phyloP scores from a whole-genome alignment of 2,888 invertebrate species.

The Bombylius major region DNA sequence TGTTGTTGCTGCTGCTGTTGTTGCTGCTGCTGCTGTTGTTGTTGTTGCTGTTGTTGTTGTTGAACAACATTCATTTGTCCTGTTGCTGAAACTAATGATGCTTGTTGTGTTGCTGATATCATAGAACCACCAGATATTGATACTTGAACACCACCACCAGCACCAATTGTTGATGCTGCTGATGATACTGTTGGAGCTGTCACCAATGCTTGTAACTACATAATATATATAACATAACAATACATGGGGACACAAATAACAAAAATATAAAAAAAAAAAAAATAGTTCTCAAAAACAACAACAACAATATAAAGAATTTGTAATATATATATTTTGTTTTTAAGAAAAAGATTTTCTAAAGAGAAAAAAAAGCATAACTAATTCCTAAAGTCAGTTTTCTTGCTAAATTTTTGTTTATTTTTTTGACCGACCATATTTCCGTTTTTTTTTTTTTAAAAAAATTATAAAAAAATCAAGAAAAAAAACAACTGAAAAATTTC shows the following conservation, averaged over 20 bases:
- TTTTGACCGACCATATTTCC: too few relatives aligned
- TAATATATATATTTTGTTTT: too few relatives aligned
- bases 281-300: background rate
- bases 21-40: conserved; percentile 19
- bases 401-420: too few relatives aligned
- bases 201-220: conserved; percentile 37
- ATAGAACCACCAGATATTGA: conserved; percentile 14
- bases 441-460: too few relatives aligned
- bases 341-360: too few relatives aligned
- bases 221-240: conserved; percentile 12
- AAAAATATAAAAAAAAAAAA: conserved; percentile 7
- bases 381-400: too few relatives aligned
- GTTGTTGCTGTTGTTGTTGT: conserved; percentile 19
- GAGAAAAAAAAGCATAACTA: too few relatives aligned
- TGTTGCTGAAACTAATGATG: conserved; percentile 23
- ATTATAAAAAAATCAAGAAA: background rate
- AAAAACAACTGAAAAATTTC: background rate
- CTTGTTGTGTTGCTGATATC: conserved; percentile 14
- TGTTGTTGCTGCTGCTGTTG: conserved; percentile 21
- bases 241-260: conserved; percentile 4
- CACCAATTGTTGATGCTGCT: conserved; percentile 20
- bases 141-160: conserved; percentile 30
- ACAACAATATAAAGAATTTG: background rate
- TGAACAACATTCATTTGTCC: conserved; percentile 5
- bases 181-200: conserved; percentile 33